Conservation (phyloP, 2,797 vertebrate genomes). For the Hylomyscus alleni region DNA sequence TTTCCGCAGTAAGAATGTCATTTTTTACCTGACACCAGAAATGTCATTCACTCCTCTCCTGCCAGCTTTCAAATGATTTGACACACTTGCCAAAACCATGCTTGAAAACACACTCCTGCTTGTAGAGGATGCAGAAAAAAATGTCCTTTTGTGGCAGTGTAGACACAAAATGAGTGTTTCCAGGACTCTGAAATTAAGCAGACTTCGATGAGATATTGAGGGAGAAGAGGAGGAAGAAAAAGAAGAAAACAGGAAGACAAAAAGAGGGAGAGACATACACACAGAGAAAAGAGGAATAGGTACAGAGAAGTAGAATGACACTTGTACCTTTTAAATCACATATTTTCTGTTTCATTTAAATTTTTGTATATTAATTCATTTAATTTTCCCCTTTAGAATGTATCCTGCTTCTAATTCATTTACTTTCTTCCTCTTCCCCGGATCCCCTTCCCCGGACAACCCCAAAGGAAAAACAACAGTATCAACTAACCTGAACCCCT, state of each 20-base stretch:
- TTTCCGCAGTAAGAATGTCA: neutral
- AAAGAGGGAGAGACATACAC: neutral
- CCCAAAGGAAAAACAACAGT: too few species aligned
- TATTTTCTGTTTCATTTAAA: neutral
- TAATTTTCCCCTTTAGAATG: neutral
- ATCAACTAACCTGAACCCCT: too few species aligned
- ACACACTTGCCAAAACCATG: neutral
- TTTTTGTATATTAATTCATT: neutral
- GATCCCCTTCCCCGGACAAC: too few species aligned
- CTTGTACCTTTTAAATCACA: neutral
- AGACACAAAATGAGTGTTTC: neutral
- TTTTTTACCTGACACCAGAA: neutral
- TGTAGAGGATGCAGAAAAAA: neutral
- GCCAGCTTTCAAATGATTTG: neutral
- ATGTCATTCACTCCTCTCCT: neutral
- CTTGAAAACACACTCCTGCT: neutral
- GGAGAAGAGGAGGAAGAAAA: neutral
- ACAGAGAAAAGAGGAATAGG: neutral
- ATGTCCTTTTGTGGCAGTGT: neutral
- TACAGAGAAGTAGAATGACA: neutral
- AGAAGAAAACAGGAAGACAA: neutral
- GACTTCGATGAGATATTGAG: neutral
- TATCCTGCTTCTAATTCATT: neutral
- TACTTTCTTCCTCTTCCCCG: neutral
- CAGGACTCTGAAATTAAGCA: neutral